Conservation (phyloP, 2,888 invertebrate genomes). For the Acleris emargana region DNA sequence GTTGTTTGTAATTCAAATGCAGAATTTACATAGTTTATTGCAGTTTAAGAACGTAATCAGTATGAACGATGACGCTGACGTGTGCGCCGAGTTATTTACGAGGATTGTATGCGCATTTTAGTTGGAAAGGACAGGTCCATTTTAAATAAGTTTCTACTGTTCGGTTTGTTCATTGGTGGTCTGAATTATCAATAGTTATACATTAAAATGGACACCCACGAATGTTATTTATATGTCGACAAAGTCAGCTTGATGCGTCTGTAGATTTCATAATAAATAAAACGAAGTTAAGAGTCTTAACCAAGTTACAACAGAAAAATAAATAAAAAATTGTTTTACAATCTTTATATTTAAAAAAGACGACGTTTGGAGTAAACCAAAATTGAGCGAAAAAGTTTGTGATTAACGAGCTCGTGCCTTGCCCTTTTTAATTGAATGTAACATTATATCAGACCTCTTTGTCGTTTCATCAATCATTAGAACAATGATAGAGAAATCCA, state of each 20-base stretch:
- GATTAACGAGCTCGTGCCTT: conserved; percentile 48
- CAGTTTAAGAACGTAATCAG: conserved; percentile 74
- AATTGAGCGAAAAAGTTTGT: conserved; percentile 51
- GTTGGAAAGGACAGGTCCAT: not conserved
- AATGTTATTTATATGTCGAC: not conserved
- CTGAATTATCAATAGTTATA: not conserved
- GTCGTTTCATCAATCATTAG: conserved; percentile 16
- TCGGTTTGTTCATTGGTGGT: not conserved
- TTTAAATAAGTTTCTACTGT: conserved; percentile 2
- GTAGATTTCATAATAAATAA: not conserved
- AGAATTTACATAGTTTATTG: conserved; percentile 74
- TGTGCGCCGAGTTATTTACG: conserved; percentile 40
- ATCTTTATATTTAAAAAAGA: conserved; percentile 36
- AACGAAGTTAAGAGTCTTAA: not conserved
- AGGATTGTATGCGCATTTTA: conserved; percentile 45
- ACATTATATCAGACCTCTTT: conserved; percentile 41
- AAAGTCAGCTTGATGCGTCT: not conserved
- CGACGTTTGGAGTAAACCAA: conserved; percentile 42
- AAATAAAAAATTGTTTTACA: conserved; percentile 11
- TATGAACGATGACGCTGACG: conserved; percentile 54
- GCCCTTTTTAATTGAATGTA: conserved; percentile 46
- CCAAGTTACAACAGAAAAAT: not conserved
- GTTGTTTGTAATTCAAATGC: conserved; percentile 74
- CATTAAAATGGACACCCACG: not conserved
- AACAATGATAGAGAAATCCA: conserved; percentile 21